Evolutionary conservation across 2,888 invertebrate species (phyloP), one percentile per base, ranked within the genome.

Genomic region (Temnothorax unifasciatus): DNA sequence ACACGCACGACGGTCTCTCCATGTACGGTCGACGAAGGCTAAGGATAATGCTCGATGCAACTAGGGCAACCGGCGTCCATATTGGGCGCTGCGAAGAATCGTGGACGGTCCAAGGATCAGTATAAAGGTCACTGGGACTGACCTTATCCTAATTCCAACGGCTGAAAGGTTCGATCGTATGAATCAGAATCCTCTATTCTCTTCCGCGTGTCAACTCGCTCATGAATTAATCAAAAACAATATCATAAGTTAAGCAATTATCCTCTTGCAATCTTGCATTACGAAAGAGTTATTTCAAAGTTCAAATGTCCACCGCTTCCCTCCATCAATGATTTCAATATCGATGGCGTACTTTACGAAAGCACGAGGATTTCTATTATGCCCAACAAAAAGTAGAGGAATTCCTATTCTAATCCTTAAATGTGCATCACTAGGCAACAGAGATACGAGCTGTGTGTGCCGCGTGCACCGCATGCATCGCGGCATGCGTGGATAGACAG

Each of bases 91-190:
- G 85, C 86, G 91, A 91, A 93, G 93, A 93, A 81, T 86, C 66
- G 57, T 71, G 81, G 83, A 86, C 77, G 86, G 73, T 85, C 87
- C 84, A 88, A 83, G 86, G 88, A 89, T 90, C 85, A 87, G 64
- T 82, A 86, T 77, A 91, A 91, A 93, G 93, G 92, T 93, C 92
- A 91, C 76, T 89, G 84, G 34, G 79, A 85, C 85, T 91, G 93
- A 93, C 93, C 93, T 94, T 93, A 94, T 90, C 93, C 93, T 84
- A 93, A 93, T 93, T 94, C 87, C 89, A n/a, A 11, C 54, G 74
- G 13, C 41, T 73, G 73, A 73, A 63, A 75, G 29, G 29, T 18
- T 61, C 21, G 63, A 73, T 34, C 83, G 57, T 73, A 11, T 57
- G 11, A 81, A 84, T 85, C n/a, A 66, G 25, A 25, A 18, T 6